A percentile compares a stretch with the other conserved stretches of the same genome.
These are phyloP conservation scores for Alca torda DNA, from an alignment of 2,797 vertebrate genomes.

Conservation along the genomic window DNA sequence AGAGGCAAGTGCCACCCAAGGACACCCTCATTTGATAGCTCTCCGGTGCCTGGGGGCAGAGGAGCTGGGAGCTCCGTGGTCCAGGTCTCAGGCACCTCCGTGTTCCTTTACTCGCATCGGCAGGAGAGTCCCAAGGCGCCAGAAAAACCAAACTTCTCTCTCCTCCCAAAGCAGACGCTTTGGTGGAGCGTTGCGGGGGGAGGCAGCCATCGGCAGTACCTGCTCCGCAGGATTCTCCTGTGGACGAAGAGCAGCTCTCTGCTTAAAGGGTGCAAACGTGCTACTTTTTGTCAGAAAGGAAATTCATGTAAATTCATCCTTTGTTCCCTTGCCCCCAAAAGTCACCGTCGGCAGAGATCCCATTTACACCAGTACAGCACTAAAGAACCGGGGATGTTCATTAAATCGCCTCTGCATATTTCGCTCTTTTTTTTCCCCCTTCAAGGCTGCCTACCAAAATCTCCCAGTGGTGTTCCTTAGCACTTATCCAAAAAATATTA, in stretches of 20 bases:
- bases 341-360: neutral
- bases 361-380: neutral
- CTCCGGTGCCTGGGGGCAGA: rapidly evolving
- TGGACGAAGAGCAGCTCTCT: neutral
- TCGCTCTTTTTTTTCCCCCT: neutral
- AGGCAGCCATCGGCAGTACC: neutral
- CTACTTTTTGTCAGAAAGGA: neutral
- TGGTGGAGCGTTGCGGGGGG: rapidly evolving
- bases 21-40: rapidly evolving
- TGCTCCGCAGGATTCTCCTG: rapidly evolving
- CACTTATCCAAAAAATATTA: conserved; percentile 51
- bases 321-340: conserved; percentile 17
- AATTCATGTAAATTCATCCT: neutral
- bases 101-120: rapidly evolving
- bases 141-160: rapidly evolving
- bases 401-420: conserved; percentile 47
- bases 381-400: conserved; percentile 10
- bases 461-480: conserved; percentile 56
- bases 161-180: neutral
- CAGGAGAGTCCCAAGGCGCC: neutral
- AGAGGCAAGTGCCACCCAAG: rapidly evolving
- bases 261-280: neutral
- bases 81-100: rapidly evolving
- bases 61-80: neutral
- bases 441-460: conserved; percentile 42